Base-by-base conservation (phyloP, 37 sponge, comb jelly and placozoan genomes). In the Cliona cf. orientalis region DNA sequence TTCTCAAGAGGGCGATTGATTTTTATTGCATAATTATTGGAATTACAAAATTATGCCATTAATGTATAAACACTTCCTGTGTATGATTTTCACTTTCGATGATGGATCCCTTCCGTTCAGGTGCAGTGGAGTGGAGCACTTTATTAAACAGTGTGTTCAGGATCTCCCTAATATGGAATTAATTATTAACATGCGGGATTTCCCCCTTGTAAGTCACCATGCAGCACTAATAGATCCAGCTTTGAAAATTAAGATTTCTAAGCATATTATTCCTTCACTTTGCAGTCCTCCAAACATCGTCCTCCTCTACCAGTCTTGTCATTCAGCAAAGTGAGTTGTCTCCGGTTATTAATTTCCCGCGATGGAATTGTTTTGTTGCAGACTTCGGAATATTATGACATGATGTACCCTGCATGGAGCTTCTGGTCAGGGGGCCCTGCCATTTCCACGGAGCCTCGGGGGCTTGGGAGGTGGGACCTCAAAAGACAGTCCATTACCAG, bases 361-460 rank as follows among this genome's bases (percentile, higher is more conserved):
- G 25, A 6, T 23, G 49, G n/a, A 46, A 49, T 4, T 46, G 26
- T 46, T 57, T 26, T 28, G 17, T n/a, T 40, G 7, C 53, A 91
- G 93, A 92, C 93, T 26, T 19, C 80, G n/a, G 55, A 59, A 12
- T 80, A 91, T 62, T 44, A 34, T 62, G 97, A 96, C 81, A 93
- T 96, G 44, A 62, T 96, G 82, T 96, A 96, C 56, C 97, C 97
- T 78, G 97, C 97, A 0, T 96, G 97, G 97, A 84, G 92, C 2
- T 96, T 96, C 77, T 96, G 97, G 97, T 79, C 69, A 17, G 97
- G 97, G 1, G 97, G 97, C 1, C 97, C 97, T 17, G 88, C 89
- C 41, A 73, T 96, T 9, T 58, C 84, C 63, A 90, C 81, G 19
- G 92, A 93, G 49, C 97, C 97, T 0, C 58, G 38, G 0, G 97